These are phyloP conservation scores for Cyanistes caeruleus DNA, from an alignment of 2,113 vertebrate genomes.

Conservation along the genomic window DNA sequence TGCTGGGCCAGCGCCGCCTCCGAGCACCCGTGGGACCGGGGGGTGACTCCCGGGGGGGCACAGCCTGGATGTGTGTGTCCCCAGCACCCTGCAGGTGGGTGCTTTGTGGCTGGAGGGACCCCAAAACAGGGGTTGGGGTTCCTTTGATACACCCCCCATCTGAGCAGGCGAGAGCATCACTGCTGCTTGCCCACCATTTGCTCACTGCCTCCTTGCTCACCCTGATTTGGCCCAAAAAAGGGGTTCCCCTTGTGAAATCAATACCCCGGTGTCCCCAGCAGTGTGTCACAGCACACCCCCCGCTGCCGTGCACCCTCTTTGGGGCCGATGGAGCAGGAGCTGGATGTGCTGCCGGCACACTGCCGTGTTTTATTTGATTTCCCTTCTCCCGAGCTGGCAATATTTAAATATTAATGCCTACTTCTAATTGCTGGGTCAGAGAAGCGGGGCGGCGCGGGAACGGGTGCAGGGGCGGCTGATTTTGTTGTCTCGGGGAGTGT, in stretches of 20 bases:
- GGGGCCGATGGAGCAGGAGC: neutral
- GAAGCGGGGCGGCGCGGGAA: neutral
- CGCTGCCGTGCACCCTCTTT: neutral
- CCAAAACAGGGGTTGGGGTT: neutral
- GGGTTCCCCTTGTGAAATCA: neutral
- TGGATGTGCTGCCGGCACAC: neutral
- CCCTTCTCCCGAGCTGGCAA: slow-evolving; percentile 21
- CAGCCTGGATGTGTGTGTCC: neutral
- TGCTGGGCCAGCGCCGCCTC: slow-evolving; percentile 29
- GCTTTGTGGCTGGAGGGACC: neutral
- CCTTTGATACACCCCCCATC: neutral
- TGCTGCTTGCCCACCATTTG: neutral
- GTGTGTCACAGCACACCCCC: neutral
- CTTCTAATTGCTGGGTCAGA: slow-evolving; percentile 47
- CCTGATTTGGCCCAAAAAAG: neutral
- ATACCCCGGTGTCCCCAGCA: rapidly evolving
- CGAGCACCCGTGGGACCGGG: neutral
- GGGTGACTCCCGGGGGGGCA: neutral
- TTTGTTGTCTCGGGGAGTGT: slow-evolving; percentile 15
- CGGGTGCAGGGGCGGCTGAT: neutral
- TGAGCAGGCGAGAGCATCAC: neutral
- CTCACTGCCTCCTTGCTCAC: neutral
- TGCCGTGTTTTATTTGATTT: slow-evolving; percentile 18
- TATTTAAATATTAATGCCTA: slow-evolving; percentile 49
- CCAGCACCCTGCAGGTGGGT: neutral